Base-by-base conservation (phyloP, 2,797 vertebrate genomes). In the Staurois parvus region DNA sequence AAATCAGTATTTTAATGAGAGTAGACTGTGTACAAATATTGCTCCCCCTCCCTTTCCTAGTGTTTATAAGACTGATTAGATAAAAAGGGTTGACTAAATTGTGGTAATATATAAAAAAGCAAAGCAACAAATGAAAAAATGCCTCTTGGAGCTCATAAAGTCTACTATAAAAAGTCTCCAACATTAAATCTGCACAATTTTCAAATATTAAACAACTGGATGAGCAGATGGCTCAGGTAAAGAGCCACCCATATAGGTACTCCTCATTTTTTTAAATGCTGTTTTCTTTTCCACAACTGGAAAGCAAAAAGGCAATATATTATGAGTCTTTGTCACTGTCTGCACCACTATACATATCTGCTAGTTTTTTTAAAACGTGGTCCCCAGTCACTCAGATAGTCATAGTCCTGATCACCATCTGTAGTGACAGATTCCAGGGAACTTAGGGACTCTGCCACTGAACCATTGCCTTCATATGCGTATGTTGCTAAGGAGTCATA, bases 401-500 rank as follows among this genome's bases (percentile, higher is more conserved):
- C 96, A 12, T 99, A 99, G 95, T 98, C 97, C 88, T 98, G 97
- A 88, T 98, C 96, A 26, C 95, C 96, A 0, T 98, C 97, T 0
- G 96, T 96, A 88, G 96, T 96, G 89, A 88, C 95, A 0, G 97
- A 98, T 89, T 96, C 97, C 70, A 99, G 93, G 4, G 97, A 99
- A 93, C 97, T 99, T 84, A 99, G 96, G 28, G 97, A 98, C 66
- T 96, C 95, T 0, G 97, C 97, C 32, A 96, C 94, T 0, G 97
- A 99, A 76, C 97, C 97, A 10, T 93, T 94, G 87, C 98, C 98
- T 94, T 99, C 98, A 0, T 99, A 99, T 0, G 98, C 98, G 6
- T 99, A 99, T 70, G 98, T 99, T 84, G 98, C 98, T 91, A 99
- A 91, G 0, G 98, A 99, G 95, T 99, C 98, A 90, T 99, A 99